These are phyloP conservation scores for Tamandua tetradactyla DNA, from an alignment of 2,797 vertebrate species.

Conservation along the genomic window DNA sequence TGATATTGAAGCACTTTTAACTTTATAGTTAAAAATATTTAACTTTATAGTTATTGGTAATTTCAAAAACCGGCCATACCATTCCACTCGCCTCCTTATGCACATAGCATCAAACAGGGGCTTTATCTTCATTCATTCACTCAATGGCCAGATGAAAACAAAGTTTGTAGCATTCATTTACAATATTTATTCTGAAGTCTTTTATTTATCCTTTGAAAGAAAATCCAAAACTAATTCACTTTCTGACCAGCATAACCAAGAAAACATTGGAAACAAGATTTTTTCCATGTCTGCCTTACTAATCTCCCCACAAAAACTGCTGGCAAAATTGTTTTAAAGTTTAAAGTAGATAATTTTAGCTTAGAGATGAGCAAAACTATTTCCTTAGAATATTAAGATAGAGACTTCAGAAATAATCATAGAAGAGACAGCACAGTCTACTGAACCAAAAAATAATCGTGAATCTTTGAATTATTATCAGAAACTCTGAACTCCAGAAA, in stretches of 20 bases:
- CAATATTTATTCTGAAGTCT: background rate
- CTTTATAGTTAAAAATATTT: background rate
- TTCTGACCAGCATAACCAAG: background rate
- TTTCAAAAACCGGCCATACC: background rate
- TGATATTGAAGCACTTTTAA: background rate
- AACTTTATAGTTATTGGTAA: background rate
- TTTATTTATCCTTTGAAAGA: background rate
- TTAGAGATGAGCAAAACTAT: constrained; percentile 19
- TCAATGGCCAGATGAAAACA: background rate
- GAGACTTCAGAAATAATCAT: background rate
- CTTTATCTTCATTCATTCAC: background rate
- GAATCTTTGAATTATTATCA: too few relatives aligned
- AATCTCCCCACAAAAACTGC: background rate
- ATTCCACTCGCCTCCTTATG: background rate
- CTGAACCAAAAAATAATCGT: background rate
- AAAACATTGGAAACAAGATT: background rate
- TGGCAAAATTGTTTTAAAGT: background rate
- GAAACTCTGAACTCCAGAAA: too few relatives aligned
- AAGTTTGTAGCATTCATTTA: too few relatives aligned
- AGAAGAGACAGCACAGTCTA: background rate
- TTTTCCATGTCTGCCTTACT: background rate
- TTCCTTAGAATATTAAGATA: background rate
- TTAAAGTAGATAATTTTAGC: background rate
- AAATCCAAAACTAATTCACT: background rate
- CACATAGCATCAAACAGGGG: background rate